Evolutionary conservation across 2,113 vertebrate species (phyloP).

Genomic region (Atractosteus spatula): DNA sequence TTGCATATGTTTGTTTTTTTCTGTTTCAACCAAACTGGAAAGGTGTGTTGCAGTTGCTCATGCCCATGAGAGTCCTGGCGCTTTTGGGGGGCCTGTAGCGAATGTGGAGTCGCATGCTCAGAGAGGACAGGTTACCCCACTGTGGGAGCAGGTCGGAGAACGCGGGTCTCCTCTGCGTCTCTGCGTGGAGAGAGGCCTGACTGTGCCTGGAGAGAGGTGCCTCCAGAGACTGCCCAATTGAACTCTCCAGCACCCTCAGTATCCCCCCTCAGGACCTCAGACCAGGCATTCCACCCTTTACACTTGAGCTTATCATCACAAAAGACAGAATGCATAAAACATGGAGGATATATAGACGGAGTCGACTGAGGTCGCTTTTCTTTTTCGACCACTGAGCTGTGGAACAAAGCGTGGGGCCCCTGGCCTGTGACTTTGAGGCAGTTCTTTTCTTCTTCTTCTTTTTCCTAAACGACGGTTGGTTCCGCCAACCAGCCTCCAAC

Average conservation of each 20-base stretch:
- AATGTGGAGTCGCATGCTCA: too few relatives aligned
- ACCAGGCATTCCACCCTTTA: constrained; percentile 62
- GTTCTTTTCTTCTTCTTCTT: constrained; percentile 59
- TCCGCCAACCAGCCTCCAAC: too few relatives aligned
- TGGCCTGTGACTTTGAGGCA: constrained; percentile 69
- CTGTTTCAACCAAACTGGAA: too few relatives aligned
- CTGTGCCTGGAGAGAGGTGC: constrained; percentile 9
- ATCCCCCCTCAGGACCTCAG: constrained; percentile 56
- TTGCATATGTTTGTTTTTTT: too few relatives aligned
- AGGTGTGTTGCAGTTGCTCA: too few relatives aligned
- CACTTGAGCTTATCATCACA: constrained; percentile 74
- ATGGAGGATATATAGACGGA: constrained; percentile 68
- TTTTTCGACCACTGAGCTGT: constrained; percentile 54
- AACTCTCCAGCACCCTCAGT: constrained; percentile 50
- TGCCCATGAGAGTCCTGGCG: neutral
- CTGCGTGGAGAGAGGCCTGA: neutral
- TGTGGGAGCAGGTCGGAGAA: too few relatives aligned
- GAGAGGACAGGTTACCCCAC: too few relatives aligned
- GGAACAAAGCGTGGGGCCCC: constrained; percentile 68
- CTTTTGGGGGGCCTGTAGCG: neutral
- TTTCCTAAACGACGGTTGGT: constrained; percentile 25
- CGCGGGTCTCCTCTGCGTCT: too few relatives aligned
- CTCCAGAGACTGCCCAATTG: constrained; percentile 46
- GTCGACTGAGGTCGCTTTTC: constrained; percentile 62
- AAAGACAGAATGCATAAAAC: constrained; percentile 76